Percentiles rank a stretch among this genome's conserved stretches.
Conservation (phyloP, 2,797 vertebrate species). For the Champsocephalus gunnari region DNA sequence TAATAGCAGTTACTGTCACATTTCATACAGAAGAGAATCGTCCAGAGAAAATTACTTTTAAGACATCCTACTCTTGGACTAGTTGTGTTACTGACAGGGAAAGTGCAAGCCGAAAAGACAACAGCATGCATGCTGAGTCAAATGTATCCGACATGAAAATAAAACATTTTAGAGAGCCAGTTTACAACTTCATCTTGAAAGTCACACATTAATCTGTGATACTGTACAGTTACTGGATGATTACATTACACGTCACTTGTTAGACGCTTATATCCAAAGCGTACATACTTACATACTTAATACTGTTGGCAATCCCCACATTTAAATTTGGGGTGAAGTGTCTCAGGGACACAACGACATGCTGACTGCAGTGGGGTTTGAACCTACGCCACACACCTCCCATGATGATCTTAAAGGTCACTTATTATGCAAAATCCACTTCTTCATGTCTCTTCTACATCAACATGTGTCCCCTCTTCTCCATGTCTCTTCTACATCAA, state of each 20-base stretch:
- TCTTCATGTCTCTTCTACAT: no score
- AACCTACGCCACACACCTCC: no score
- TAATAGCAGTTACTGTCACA: conserved; percentile 1
- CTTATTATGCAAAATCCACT: no score
- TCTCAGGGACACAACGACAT: no score
- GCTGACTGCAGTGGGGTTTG: no score
- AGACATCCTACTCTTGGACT: conserved; percentile 17
- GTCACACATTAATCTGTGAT: conserved; percentile 1
- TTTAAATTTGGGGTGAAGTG: no score
- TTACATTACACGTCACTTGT: no score
- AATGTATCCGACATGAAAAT: conserved; percentile 19
- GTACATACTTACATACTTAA: no score
- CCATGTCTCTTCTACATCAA: no score
- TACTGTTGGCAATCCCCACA: no score
- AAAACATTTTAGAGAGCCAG: neutral
- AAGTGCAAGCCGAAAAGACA: conserved; percentile 34
- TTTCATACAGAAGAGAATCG: conserved; percentile 19
- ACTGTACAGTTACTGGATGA: neutral
- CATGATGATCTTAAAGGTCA: conserved; percentile 16
- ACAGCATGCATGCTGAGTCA: conserved; percentile 39
- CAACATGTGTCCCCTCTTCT: no score
- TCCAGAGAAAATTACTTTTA: conserved; percentile 9
- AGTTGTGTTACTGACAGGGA: conserved; percentile 48
- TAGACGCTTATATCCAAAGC: no score
- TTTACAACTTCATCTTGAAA: neutral